These are phyloP conservation scores for Pomatostomus ruficeps DNA, from an alignment of 2,113 vertebrate species.

Conservation along the genomic window DNA sequence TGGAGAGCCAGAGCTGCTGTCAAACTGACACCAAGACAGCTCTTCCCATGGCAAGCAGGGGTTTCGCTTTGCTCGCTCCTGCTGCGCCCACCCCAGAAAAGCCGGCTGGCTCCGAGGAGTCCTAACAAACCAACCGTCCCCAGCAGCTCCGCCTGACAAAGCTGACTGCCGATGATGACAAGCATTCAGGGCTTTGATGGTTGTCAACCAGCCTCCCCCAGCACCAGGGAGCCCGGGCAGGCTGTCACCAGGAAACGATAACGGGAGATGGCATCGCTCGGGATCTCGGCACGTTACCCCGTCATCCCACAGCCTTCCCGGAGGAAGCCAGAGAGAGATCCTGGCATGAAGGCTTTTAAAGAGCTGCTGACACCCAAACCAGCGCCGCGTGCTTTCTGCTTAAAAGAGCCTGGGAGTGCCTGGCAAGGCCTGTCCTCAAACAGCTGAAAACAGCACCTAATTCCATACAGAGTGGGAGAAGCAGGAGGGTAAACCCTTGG, in stretches of 20 bases:
- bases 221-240: not conserved
- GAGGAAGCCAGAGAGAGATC: not conserved
- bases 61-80: not conserved
- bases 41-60: not conserved
- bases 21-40: not conserved
- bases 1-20: not conserved
- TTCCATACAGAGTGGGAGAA: not conserved
- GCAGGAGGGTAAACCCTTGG: not conserved
- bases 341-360: not conserved
- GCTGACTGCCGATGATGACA: not conserved
- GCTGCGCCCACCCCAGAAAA: not conserved
- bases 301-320: not conserved
- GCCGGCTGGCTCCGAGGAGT: not conserved
- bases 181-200: not conserved
- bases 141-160: not conserved
- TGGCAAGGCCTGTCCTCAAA: not conserved
- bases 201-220: not conserved
- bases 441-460: not conserved
- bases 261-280: fast-evolving
- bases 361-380: not conserved
- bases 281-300: not conserved
- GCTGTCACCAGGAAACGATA: not conserved
- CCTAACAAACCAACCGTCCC: not conserved
- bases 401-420: not conserved
- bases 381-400: not conserved